Base-by-base conservation (phyloP, 2,888 invertebrate species). In the Leptarthrus brevirostris region DNA sequence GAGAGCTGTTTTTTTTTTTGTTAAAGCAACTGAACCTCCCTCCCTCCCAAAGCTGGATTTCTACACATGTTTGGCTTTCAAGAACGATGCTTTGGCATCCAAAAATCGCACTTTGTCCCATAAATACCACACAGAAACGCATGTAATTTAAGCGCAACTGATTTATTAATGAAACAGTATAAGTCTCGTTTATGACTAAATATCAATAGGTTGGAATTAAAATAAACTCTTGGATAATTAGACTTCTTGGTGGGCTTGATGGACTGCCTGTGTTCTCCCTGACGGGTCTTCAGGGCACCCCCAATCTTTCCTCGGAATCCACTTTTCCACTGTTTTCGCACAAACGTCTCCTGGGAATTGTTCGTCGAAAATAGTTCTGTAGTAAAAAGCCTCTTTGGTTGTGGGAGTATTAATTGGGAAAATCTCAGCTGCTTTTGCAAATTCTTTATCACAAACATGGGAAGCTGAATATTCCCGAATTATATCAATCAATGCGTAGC, bases 351-450 rank as follows among this genome's bases (percentile, higher is more conserved):
- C 83, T 0, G 85, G 84, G 64, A 85, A 85, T 10, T 81, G 74
- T 72, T 84, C 81, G 18, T 82, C 81, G 74, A 84, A 85, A 66
- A 85, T 81, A 73, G 81, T 77, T 36, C 85, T 81, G 81, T 94
- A 94, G 81, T 94, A 94, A 79, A 89, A 89, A 0, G 94, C 90
- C 82, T 95, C 94, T 77, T 91, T 90, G 0, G 92, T 91, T 56
- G 87, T 89, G 1, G 94, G 93, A 18, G 92, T 90, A 75, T 92
- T 89, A 76, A 93, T 91, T 36, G 90, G 88, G 80, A 89, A 94
- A 22, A 86, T 86, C 14, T 84, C 79, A 6, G 81, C 74, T 0
- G 88, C 88, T 14, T 78, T 80, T 2, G 83, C 82, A 26, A 89
- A 83, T 36, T 88, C 87, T 52, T 89, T 88, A 76, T 92, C 90